These are phyloP conservation scores for Aproaerema taeniolella DNA, from an alignment of 2,888 invertebrate species.

Conservation along the genomic window DNA sequence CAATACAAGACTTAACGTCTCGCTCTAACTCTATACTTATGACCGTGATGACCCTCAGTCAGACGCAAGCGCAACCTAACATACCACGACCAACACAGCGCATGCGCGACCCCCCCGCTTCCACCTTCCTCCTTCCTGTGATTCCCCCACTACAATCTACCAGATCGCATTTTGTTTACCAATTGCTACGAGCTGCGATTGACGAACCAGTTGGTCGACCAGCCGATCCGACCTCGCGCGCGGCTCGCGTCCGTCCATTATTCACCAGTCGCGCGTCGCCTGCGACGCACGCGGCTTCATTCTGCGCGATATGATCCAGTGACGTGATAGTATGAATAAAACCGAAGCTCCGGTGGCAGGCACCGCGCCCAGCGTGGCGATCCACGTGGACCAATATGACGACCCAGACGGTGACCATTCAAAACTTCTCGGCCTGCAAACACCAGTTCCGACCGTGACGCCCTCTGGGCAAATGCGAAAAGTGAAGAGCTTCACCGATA, in stretches of 20 bases:
- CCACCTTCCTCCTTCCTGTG: constrained; percentile 86
- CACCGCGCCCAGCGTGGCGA: constrained; percentile 63
- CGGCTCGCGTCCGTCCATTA: constrained; percentile 78
- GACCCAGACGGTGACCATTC: constrained; percentile 57
- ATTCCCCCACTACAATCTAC: constrained; percentile 44
- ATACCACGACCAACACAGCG: constrained; percentile 82
- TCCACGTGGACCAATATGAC: constrained; percentile 63
- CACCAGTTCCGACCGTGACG: constrained; percentile 51
- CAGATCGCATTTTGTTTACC: constrained; percentile 68
- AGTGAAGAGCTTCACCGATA: constrained; percentile 72
- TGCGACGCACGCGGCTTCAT: constrained; percentile 63
- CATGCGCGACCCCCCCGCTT: constrained; percentile 89
- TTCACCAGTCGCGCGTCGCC: constrained; percentile 61
- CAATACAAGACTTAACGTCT: too few species aligned
- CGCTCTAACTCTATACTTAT: too few species aligned
- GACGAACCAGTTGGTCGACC: constrained; percentile 69
- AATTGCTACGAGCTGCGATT: constrained; percentile 70
- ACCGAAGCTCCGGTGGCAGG: constrained; percentile 57
- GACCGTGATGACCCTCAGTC: constrained; percentile 73
- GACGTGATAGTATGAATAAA: constrained; percentile 70
- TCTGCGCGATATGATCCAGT: constrained; percentile 69
- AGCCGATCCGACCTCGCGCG: constrained; percentile 87
- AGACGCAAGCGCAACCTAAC: constrained; percentile 88
- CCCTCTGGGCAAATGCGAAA: constrained; percentile 72
- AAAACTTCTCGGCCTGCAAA: constrained; percentile 54